These are phyloP conservation scores for Pipistrellus pipistrellus DNA, from an alignment of 2,797 vertebrate species.

Conservation along the genomic window DNA sequence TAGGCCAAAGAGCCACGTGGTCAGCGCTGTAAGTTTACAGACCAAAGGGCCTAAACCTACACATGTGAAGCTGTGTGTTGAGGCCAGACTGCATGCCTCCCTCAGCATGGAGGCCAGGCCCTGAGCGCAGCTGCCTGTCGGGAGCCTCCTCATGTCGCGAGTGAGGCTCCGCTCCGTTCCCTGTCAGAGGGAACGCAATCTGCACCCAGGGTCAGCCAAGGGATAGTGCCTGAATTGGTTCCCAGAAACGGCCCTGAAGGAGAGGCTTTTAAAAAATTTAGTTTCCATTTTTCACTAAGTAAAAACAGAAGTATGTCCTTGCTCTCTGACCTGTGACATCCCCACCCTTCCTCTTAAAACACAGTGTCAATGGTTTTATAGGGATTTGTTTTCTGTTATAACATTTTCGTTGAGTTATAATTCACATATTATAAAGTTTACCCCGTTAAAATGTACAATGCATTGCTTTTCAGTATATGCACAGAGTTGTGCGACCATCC, in stretches of 20 bases:
- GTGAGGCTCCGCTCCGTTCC: neutral
- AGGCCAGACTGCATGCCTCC: neutral
- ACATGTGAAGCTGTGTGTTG: neutral
- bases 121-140: neutral
- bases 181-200: slow-evolving; percentile 33
- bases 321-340: neutral
- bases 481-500: neutral
- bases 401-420: neutral
- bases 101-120: neutral
- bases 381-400: neutral
- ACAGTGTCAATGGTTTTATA: neutral
- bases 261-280: slow-evolving; percentile 18
- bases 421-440: neutral
- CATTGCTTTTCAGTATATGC: neutral
- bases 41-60: neutral
- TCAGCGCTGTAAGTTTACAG: neutral
- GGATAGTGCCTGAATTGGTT: slow-evolving; percentile 65
- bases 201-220: slow-evolving; percentile 75
- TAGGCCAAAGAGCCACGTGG: neutral
- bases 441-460: neutral
- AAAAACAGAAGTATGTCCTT: slow-evolving; percentile 49
- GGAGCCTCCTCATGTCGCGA: slow-evolving; percentile 11
- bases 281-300: slow-evolving; percentile 58
- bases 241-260: slow-evolving; percentile 74
- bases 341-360: neutral